These are phyloP conservation scores for Battus philenor DNA, from an alignment of 1,140 invertebrate genomes.

Conservation along the genomic window DNA sequence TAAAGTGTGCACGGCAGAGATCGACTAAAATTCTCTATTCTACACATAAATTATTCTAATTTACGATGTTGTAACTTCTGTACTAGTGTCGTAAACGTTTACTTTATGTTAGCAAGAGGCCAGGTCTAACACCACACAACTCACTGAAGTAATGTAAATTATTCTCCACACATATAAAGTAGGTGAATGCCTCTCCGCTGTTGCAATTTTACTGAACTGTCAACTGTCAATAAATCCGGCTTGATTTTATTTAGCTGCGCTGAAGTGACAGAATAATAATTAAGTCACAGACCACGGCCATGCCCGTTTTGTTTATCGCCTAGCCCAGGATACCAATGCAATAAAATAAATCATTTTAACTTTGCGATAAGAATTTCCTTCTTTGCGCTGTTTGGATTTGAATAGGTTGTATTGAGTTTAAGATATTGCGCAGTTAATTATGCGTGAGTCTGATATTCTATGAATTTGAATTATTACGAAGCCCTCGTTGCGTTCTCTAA, in stretches of 20 bases:
- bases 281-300: conserved; percentile 39
- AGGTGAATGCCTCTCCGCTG: conserved; percentile 7
- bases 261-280: conserved; percentile 46
- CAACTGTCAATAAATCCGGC: conserved; percentile 38
- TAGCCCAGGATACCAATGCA: conserved; percentile 36
- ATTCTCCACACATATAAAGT: conserved; percentile 12
- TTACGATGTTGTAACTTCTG: conserved; percentile 11
- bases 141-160: conserved; percentile 14
- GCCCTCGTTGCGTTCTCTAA: too few species aligned
- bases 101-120: conserved; percentile 11
- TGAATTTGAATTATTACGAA: conserved; percentile 2
- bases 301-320: conserved; percentile 45
- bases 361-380: conserved; percentile 40
- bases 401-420: conserved; percentile 32
- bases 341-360: conserved; percentile 54
- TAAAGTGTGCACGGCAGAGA: not conserved
- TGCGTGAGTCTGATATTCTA: conserved; percentile 25
- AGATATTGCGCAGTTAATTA: conserved; percentile 24
- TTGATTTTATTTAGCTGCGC: conserved; percentile 35
- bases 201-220: conserved; percentile 28
- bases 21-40: conserved; percentile 13
- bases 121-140: not conserved
- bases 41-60: conserved; percentile 8
- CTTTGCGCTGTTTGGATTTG: conserved; percentile 35
- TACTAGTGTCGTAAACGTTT: conserved; percentile 11